phyloP scores from a whole-genome alignment of 2,888 invertebrate species.

The Xylota segnis region DNA sequence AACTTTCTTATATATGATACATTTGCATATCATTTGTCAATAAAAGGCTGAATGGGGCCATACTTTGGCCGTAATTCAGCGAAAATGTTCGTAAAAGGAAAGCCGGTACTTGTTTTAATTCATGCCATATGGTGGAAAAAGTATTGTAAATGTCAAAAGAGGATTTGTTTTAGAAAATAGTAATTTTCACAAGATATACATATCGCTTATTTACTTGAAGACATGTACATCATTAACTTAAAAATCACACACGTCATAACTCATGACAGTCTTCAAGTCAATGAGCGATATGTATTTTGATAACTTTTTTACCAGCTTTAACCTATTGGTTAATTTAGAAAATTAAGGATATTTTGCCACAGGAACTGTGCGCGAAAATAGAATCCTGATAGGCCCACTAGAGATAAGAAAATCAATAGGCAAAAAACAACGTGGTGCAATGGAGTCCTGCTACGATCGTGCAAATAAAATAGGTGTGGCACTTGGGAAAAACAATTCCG shows the following conservation, averaged over 20 bases:
- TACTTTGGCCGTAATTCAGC: slow-evolving; percentile 17
- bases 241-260: too few relatives aligned
- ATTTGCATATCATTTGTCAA: slow-evolving; percentile 31
- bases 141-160: slow-evolving; percentile 1
- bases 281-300: too few relatives aligned
- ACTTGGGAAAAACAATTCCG: background rate
- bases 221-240: too few relatives aligned
- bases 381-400: slow-evolving; percentile 29
- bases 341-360: slow-evolving; percentile 29
- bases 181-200: background rate
- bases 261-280: too few relatives aligned
- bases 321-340: slow-evolving; percentile 24
- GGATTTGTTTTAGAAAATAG: slow-evolving; percentile 14
- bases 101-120: slow-evolving; percentile 23
- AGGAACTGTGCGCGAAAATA: slow-evolving; percentile 24
- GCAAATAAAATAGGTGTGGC: slow-evolving; percentile 4
- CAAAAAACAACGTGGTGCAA: slow-evolving; percentile 31
- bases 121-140: slow-evolving; percentile 24
- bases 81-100: background rate
- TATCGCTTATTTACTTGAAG: too few relatives aligned
- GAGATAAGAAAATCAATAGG: background rate
- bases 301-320: slow-evolving; percentile 33
- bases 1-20: slow-evolving; percentile 14
- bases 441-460: slow-evolving; percentile 28
- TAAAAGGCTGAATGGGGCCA: slow-evolving; percentile 25